phyloP scores from a whole-genome alignment of 2,888 invertebrate genomes.

The Amphipoea lucens region DNA sequence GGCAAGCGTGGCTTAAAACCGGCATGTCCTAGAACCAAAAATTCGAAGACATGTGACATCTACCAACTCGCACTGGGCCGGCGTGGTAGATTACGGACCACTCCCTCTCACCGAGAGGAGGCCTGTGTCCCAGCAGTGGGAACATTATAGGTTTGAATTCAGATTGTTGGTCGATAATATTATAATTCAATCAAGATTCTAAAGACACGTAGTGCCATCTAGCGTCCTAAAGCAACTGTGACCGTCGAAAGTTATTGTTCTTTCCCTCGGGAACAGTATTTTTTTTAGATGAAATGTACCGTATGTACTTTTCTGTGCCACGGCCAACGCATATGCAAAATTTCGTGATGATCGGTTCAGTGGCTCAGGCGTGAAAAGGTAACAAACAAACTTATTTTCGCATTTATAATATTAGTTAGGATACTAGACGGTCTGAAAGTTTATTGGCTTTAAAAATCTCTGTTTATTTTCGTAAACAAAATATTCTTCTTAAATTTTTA shows the following conservation, averaged over 20 bases:
- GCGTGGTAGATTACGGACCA: too few relatives aligned
- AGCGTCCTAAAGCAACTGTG: background rate
- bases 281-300: too few relatives aligned
- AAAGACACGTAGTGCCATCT: background rate
- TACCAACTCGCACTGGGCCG: too few relatives aligned
- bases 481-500: background rate
- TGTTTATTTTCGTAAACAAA: constrained; percentile 13
- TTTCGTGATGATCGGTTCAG: background rate
- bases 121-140: too few relatives aligned
- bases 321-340: background rate
- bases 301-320: too few relatives aligned
- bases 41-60: too few relatives aligned
- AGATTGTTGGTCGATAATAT: background rate
- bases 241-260: background rate
- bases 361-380: background rate
- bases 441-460: constrained; percentile 12
- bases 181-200: background rate
- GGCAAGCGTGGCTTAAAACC: too few relatives aligned
- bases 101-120: too few relatives aligned
- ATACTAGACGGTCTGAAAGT: background rate
- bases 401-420: background rate
- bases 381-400: background rate
- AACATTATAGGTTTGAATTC: too few relatives aligned
- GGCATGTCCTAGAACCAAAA: too few relatives aligned
- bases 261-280: too few relatives aligned